phyloP scores from a whole-genome alignment of 1,140 invertebrate genomes.

The Pseudomyrmex gracilis region DNA sequence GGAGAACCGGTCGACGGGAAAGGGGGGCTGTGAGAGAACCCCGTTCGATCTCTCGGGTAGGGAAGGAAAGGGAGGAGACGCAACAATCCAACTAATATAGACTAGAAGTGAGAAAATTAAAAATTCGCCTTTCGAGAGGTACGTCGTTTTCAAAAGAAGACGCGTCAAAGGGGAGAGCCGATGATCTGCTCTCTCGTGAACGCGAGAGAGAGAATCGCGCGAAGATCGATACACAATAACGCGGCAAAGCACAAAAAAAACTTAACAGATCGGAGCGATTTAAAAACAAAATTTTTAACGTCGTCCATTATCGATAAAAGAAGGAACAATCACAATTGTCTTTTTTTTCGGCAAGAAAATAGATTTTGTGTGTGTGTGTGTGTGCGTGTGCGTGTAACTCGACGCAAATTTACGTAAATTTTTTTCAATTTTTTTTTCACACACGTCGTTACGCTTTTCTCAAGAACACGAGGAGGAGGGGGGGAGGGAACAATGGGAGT shows the following conservation, averaged over 20 bases:
- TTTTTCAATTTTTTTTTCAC: no score
- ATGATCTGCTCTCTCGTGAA: not conserved
- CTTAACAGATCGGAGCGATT: not conserved
- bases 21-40: slow-evolving; percentile 19
- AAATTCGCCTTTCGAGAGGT: slow-evolving; percentile 29
- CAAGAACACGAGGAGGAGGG: no score
- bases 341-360: no score
- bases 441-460: no score
- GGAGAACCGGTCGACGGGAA: not conserved
- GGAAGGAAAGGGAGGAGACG: not conserved
- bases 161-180: not conserved
- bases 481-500: not conserved
- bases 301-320: not conserved
- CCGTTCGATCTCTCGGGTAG: not conserved
- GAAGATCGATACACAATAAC: not conserved
- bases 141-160: slow-evolving; percentile 19
- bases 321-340: not conserved
- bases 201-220: not conserved
- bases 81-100: slow-evolving; percentile 36
- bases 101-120: slow-evolving; percentile 70
- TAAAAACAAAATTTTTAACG: slow-evolving; percentile 27
- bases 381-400: no score
- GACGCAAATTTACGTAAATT: no score
- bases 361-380: no score
- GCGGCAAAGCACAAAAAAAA: not conserved